A percentile compares a stretch with the other conserved stretches of the same genome.
These are phyloP conservation scores for Naja naja DNA, from an alignment of 2,113 vertebrate species.

Conservation along the genomic window DNA sequence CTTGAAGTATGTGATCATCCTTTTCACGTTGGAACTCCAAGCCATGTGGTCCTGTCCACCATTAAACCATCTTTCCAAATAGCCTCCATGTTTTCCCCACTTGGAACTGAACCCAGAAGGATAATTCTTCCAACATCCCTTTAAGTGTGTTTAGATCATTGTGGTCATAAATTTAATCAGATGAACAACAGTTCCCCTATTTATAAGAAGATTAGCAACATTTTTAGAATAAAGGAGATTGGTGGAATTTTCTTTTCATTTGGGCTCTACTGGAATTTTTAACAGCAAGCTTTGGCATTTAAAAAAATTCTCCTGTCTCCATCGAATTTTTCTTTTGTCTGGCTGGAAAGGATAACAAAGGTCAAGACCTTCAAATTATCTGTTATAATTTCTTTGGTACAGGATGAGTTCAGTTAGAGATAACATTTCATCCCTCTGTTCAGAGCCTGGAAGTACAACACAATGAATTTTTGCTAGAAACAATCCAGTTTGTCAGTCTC, in stretches of 20 bases:
- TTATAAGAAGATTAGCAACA: neutral
- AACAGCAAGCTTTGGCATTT: neutral
- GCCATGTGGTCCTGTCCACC: too few species aligned
- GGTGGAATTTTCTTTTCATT: fast-evolving
- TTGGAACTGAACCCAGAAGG: too few species aligned
- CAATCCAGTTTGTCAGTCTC: neutral
- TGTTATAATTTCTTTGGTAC: conserved; percentile 29
- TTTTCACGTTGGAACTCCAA: too few species aligned
- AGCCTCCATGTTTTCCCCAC: too few species aligned
- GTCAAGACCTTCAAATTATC: conserved; percentile 17
- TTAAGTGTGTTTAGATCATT: too few species aligned
- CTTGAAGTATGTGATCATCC: too few species aligned
- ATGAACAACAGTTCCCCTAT: neutral
- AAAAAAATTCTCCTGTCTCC: neutral
- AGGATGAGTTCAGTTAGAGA: conserved; percentile 8
- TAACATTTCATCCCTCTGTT: neutral
- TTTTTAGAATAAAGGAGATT: neutral
- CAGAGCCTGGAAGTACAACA: neutral
- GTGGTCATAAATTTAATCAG: neutral
- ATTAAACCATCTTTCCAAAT: too few species aligned
- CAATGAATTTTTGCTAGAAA: neutral
- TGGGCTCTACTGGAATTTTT: neutral
- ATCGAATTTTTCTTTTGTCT: neutral
- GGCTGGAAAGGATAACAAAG: neutral
- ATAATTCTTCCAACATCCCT: too few species aligned